phyloP scores from a whole-genome alignment of 2,113 vertebrate genomes.

The Nasalis larvatus region DNA sequence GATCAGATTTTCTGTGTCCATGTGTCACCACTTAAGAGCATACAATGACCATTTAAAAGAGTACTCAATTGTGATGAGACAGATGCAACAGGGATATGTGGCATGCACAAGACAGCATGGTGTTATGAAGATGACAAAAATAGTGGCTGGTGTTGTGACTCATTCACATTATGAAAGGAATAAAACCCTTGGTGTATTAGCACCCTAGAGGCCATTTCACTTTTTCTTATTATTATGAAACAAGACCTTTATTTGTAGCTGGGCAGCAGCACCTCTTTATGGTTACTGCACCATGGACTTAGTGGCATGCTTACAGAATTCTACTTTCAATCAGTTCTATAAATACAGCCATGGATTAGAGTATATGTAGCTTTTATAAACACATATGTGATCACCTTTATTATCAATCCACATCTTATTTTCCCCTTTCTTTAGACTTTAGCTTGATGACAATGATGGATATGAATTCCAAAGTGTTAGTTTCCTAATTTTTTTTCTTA shows the following conservation, averaged over 20 bases:
- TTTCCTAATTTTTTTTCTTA: constrained; percentile 75
- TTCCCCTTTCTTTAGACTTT: constrained; percentile 13
- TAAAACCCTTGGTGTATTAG: not conserved
- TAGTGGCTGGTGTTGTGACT: not conserved
- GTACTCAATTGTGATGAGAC: not conserved
- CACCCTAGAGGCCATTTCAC: not conserved
- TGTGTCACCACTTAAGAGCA: not conserved
- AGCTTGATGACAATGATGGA: constrained; percentile 42
- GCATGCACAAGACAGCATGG: rapidly evolving
- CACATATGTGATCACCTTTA: constrained; percentile 61
- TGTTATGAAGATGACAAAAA: not conserved
- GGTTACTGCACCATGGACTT: not conserved
- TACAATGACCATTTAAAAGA: constrained; percentile 5
- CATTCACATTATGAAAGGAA: not conserved
- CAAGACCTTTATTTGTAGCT: not conserved
- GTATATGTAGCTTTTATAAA: constrained; percentile 28
- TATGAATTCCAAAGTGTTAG: constrained; percentile 43
- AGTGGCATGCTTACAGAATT: constrained; percentile 2
- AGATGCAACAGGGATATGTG: not conserved
- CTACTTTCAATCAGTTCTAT: constrained; percentile 27
- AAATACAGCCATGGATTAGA: not conserved
- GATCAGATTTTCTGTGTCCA: not conserved
- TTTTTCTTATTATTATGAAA: not conserved
- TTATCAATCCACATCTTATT: constrained; percentile 61
- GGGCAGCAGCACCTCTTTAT: not conserved